phyloP scores from a whole-genome alignment of 2,797 vertebrate genomes.

The Ptychadena robeensis region DNA sequence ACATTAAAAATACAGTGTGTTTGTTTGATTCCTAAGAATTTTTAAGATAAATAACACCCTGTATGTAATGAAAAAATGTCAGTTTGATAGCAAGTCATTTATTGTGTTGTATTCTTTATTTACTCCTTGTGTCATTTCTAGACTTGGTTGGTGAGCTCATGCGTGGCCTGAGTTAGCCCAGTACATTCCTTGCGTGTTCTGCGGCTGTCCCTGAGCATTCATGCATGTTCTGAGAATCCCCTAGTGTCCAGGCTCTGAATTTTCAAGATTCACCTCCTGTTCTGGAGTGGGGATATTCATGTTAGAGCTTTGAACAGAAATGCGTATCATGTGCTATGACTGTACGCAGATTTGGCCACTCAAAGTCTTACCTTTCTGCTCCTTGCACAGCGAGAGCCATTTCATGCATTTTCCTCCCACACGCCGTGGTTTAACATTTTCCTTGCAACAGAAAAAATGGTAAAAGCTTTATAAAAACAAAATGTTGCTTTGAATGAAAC shows the following conservation, averaged over 20 bases:
- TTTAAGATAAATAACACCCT: no score
- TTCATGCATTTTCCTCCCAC: background rate
- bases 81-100: background rate
- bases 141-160: slow-evolving; percentile 36
- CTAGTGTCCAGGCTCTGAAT: slow-evolving; percentile 27
- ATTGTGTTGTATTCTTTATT: background rate
- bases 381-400: background rate
- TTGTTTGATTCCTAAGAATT: no score
- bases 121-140: background rate
- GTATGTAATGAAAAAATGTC: background rate
- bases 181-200: slow-evolving; percentile 36
- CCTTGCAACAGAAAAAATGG: slow-evolving; percentile 19
- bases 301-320: background rate
- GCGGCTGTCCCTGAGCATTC: slow-evolving; percentile 43
- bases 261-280: slow-evolving; percentile 23
- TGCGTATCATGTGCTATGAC: background rate
- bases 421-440: slow-evolving; percentile 17
- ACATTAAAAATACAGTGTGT: no score
- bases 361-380: background rate
- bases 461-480: background rate
- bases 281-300: background rate
- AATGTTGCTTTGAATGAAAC: background rate
- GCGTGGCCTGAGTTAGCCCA: slow-evolving; percentile 30
- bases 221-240: slow-evolving; percentile 44
- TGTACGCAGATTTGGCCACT: background rate